Base-by-base conservation (phyloP, 2,113 vertebrate genomes). In the Perca schrenkii region DNA sequence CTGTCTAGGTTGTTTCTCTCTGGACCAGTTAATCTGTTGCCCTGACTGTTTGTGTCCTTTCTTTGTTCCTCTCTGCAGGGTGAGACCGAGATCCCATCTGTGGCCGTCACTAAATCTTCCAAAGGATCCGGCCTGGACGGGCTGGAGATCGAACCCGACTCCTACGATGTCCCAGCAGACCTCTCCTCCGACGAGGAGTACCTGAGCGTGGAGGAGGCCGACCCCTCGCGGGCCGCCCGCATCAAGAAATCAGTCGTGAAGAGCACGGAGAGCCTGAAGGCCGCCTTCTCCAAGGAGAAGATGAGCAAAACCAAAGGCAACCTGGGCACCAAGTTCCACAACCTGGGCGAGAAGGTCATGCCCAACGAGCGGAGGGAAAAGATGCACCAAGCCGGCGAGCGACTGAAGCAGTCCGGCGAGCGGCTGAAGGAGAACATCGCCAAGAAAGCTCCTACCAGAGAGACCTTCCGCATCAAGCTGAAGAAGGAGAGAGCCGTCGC, bases 121-220 rank as follows among this genome's bases (percentile, higher is more conserved):
- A 97, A 95, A 95, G 95, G 96, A 81, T 62, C 70, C 46, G 91
- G 92, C 71, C 77, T 95, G 83, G 92, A 95, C 50, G 94, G 80
- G 84, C 82, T 93, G 92, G 92, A 91, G 64, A 78, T 96, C 8
- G 96, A 97, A 2, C 95, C 97, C 0, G 93, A 96, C 87, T 91
- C 95, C 67, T 96, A 95, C 53, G 93, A 96, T 22, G 80, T 95
- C 72, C 97, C 97, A 0, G 93, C 95, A n/a, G 98, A 99, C 86
- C 96, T 99, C 17, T 99, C 98, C 72, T 99, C 98, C 0, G 98
- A 99, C 22, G 98, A 99, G 90, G 98, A 99, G 78, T 98, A 97
- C 91, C 96, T 96, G 57, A 92, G 97, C 0, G 94, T 96, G 89
- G 98, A 99, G 82, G 95, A 96, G 74, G 83, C 84, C 1, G 94